A percentile compares a stretch with the other conserved stretches of the same genome.
These are phyloP conservation scores for Pterophyllum scalare DNA, from an alignment of 2,113 vertebrate genomes.

Conservation along the genomic window DNA sequence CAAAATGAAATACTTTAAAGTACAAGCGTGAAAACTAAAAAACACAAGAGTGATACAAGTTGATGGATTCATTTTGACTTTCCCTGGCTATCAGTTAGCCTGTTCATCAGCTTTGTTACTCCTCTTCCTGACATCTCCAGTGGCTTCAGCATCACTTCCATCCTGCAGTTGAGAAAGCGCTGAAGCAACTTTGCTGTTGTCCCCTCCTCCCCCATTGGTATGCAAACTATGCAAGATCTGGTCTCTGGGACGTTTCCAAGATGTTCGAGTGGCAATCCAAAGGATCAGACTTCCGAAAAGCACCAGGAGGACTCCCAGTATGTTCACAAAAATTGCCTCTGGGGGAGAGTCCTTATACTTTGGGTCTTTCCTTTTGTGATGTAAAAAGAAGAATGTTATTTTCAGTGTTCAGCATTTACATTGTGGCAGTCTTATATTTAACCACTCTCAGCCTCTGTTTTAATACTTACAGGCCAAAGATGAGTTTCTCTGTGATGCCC, in stretches of 20 bases:
- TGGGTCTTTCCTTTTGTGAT: slow-evolving; percentile 64
- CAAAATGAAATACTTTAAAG: not conserved
- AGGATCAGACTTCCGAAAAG: slow-evolving; percentile 87
- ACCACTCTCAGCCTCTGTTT: not conserved
- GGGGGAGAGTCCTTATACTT: slow-evolving; percentile 86
- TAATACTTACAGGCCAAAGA: slow-evolving; percentile 91
- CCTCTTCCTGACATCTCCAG: slow-evolving; percentile 83
- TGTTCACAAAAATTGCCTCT: slow-evolving; percentile 89
- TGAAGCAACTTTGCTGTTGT: slow-evolving; percentile 61
- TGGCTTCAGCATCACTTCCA: slow-evolving; percentile 73
- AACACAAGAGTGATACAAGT: not conserved
- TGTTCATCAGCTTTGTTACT: slow-evolving; percentile 83
- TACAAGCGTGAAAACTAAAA: slow-evolving; percentile 2
- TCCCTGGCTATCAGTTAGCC: slow-evolving; percentile 74
- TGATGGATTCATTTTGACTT: not conserved
- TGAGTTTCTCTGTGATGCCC: slow-evolving; percentile 96
- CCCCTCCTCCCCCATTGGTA: slow-evolving; percentile 61
- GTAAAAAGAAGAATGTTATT: not conserved
- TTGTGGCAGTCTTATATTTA: not conserved
- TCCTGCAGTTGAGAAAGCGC: slow-evolving; percentile 65
- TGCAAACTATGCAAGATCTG: slow-evolving; percentile 60
- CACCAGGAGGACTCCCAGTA: slow-evolving; percentile 87
- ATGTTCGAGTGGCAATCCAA: slow-evolving; percentile 89
- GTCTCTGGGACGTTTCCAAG: slow-evolving; percentile 92
- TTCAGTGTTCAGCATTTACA: not conserved